Percentiles rank a stretch among this genome's conserved stretches.
These are phyloP conservation scores for Pelodiscus sinensis DNA, from an alignment of 2,113 vertebrate genomes.

Conservation along the genomic window DNA sequence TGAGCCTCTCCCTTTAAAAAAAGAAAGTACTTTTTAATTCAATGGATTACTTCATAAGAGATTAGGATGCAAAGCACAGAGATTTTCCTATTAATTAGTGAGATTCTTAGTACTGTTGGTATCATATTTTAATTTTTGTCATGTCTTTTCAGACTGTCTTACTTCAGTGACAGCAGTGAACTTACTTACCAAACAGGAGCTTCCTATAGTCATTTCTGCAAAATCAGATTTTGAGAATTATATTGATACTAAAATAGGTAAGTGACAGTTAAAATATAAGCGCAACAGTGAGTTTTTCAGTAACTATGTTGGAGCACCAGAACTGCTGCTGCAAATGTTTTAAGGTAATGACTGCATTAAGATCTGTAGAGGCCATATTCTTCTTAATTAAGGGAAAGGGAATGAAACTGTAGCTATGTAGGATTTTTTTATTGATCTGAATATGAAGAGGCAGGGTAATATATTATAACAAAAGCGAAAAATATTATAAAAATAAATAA, in stretches of 20 bases:
- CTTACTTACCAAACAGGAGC: conserved; percentile 87
- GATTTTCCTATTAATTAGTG: neutral
- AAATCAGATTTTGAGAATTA: conserved; percentile 81
- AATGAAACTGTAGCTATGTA: neutral
- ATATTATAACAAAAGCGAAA: conserved; percentile 6
- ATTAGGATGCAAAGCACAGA: neutral
- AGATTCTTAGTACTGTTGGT: neutral
- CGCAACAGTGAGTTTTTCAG: neutral
- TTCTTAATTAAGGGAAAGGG: neutral
- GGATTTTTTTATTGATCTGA: neutral
- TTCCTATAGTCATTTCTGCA: conserved; percentile 89
- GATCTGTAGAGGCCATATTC: neutral
- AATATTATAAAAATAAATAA: neutral
- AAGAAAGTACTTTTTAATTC: neutral
- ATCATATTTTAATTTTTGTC: neutral
- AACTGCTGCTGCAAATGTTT: neutral
- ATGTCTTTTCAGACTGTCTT: conserved; percentile 84
- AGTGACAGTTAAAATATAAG: conserved; percentile 17
- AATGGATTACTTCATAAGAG: neutral
- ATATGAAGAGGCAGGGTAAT: neutral
- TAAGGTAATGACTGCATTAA: neutral
- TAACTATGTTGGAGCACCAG: neutral
- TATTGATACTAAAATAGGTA: conserved; percentile 91
- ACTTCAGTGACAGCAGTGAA: conserved; percentile 88
- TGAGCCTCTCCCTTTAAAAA: neutral